A percentile compares a stretch with the other conserved stretches of the same genome.
Evolutionary conservation across 2,113 vertebrate genomes (phyloP).

Genomic region (Engystomops pustulosus): DNA sequence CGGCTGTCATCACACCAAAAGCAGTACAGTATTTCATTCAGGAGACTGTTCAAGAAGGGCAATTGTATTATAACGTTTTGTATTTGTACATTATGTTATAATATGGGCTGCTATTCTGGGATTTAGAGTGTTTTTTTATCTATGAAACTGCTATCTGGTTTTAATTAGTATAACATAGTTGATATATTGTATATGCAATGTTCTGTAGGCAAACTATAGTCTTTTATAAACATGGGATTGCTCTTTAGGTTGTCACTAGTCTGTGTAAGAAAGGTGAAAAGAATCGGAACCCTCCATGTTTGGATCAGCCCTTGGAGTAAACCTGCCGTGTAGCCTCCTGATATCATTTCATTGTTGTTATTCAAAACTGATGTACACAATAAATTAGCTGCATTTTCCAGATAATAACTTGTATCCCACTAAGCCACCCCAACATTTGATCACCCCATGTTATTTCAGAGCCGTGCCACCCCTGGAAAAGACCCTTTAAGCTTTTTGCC

Average conservation of each 20-base stretch:
- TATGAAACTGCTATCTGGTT: too few species aligned
- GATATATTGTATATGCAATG: too few species aligned
- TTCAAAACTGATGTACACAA: too few species aligned
- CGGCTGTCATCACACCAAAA: neutral
- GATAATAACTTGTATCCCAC: neutral
- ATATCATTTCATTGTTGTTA: neutral
- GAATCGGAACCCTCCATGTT: neutral
- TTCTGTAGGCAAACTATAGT: neutral
- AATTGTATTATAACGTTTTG: too few species aligned
- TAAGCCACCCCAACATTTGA: neutral
- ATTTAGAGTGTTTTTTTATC: too few species aligned
- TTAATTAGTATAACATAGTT: too few species aligned
- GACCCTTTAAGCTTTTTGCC: neutral
- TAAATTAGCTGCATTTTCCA: neutral
- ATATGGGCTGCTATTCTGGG: too few species aligned
- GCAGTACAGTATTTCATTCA: neutral
- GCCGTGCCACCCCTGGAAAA: conserved; percentile 6
- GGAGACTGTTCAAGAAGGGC: too few species aligned
- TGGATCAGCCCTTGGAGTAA: neutral
- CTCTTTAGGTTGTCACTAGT: neutral
- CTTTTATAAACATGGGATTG: too few species aligned
- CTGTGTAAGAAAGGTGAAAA: neutral
- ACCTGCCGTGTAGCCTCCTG: neutral
- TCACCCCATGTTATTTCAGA: neutral
- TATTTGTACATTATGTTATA: neutral